Percentiles rank a stretch among this genome's conserved stretches.
Conservation (phyloP, 2,797 vertebrate genomes). For the Octomys mimax region DNA sequence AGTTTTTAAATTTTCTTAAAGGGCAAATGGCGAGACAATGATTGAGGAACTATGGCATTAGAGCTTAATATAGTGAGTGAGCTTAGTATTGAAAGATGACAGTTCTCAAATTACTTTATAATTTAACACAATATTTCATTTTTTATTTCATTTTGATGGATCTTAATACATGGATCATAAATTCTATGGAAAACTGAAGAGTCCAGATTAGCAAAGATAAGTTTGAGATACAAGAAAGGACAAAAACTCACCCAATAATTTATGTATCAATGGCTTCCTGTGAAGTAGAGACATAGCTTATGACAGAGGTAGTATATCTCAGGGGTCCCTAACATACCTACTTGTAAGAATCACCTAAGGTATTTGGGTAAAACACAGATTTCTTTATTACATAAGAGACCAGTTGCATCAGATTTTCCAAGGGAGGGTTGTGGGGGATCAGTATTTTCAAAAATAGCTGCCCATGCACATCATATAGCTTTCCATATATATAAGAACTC, state of each 20-base stretch:
- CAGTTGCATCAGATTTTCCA: not conserved
- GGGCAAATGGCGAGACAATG: not conserved
- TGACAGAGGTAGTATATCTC: not conserved
- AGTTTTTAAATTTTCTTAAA: slow-evolving; percentile 28
- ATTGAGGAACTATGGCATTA: rapidly evolving
- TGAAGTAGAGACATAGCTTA: not conserved
- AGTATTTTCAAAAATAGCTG: not conserved
- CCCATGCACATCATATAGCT: not conserved
- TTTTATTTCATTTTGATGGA: not conserved
- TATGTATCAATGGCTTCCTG: not conserved
- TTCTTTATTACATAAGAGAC: not conserved
- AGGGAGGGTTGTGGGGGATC: not conserved
- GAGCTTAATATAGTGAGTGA: not conserved
- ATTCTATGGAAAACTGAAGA: not conserved
- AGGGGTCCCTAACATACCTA: not conserved
- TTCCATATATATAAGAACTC: not conserved
- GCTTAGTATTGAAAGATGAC: not conserved
- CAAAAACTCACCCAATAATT: not conserved
- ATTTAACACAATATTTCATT: not conserved
- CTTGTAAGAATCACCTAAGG: not conserved
- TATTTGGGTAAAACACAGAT: not conserved
- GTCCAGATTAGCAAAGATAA: not conserved
- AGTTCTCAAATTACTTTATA: not conserved
- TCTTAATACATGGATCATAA: not conserved
- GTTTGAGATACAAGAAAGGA: not conserved